Evolutionary conservation across 2,888 invertebrate genomes (phyloP), one percentile per base, ranked within the genome.

Genomic region (Tuta absoluta): DNA sequence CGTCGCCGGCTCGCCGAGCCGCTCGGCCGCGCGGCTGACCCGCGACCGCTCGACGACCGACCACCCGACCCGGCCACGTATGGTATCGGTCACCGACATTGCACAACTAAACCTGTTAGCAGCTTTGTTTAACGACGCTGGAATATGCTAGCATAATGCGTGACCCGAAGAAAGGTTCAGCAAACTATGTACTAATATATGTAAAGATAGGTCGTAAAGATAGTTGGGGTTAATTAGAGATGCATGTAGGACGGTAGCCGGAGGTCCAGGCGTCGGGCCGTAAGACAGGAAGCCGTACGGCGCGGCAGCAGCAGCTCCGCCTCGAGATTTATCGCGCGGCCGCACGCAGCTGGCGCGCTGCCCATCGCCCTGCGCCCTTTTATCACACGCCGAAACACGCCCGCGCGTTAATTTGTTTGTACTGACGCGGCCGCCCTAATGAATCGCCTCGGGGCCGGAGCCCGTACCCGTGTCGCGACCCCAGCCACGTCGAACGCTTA

Each of bases 371-470:
- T 85, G 81, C 82, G 85, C 86, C 89, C 90, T 89, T 89, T 89
- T 89, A 88, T 89, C 87, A 83, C 86, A 79, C 83, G 81, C 82
- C 89, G 87, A 86, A 90, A 90, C 87, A 86, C 80, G 86, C 79
- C 87, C 86, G 85, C 82, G 84, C 77, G 89, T 89, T 91, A 91
- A 91, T 91, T 91, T 91, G 91, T 91, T 91, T 91, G 89, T 85
- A 86, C 86, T 87, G 84, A 88, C 87, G 86, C 89, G 88, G 81
- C 80, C 81, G 81, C 82, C 79, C 87, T 91, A 91, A 91, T 91
- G 91, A 91, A 91, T 90, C 85, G 89, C 89, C 86, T 78, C 82
- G 75, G 83, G 83, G 87, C 84, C 81, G 76, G 83, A 88, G 83
- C 87, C 84, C 81, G 77, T 83, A 88, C 88, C 90, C 89, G 78